A percentile compares a stretch with the other conserved stretches of the same genome.
These are phyloP conservation scores for Tapirus terrestris DNA, from an alignment of 2,113 vertebrate genomes.

Conservation along the genomic window DNA sequence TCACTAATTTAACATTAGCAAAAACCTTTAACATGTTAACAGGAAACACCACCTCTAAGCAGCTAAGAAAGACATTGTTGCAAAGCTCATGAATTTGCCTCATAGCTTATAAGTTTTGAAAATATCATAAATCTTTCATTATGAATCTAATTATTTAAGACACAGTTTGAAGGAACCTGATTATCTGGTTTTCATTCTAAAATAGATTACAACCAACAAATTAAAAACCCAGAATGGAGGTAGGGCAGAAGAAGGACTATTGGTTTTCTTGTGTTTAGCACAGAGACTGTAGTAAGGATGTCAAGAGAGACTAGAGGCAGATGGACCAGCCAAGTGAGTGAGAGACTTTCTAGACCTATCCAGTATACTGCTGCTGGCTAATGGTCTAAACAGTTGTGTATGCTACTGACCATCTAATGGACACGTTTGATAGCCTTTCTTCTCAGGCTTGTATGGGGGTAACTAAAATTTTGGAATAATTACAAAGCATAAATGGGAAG, in stretches of 20 bases:
- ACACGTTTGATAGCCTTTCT: not conserved
- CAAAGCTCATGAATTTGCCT: not conserved
- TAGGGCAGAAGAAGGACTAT: not conserved
- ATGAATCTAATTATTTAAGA: not conserved
- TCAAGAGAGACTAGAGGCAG: not conserved
- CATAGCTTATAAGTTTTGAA: not conserved
- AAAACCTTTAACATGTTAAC: not conserved
- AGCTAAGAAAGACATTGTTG: not conserved
- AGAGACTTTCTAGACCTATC: not conserved
- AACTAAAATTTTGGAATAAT: not conserved
- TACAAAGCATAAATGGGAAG: not conserved
- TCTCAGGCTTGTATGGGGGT: not conserved
- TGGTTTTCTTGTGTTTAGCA: not conserved
- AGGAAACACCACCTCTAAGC: not conserved
- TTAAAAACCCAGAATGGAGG: not conserved
- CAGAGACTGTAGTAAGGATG: not conserved
- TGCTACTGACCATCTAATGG: not conserved
- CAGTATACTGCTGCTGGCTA: not conserved
- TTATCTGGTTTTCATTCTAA: not conserved
- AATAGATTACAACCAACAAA: not conserved
- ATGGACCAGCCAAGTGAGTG: not conserved
- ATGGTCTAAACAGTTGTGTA: not conserved
- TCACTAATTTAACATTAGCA: not conserved
- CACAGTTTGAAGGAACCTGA: not conserved
- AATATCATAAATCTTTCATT: conserved; percentile 8